Percentiles rank a stretch among this genome's conserved stretches.
These are phyloP conservation scores for Ochropleura plecta DNA, from an alignment of 2,888 invertebrate species.

Conservation along the genomic window DNA sequence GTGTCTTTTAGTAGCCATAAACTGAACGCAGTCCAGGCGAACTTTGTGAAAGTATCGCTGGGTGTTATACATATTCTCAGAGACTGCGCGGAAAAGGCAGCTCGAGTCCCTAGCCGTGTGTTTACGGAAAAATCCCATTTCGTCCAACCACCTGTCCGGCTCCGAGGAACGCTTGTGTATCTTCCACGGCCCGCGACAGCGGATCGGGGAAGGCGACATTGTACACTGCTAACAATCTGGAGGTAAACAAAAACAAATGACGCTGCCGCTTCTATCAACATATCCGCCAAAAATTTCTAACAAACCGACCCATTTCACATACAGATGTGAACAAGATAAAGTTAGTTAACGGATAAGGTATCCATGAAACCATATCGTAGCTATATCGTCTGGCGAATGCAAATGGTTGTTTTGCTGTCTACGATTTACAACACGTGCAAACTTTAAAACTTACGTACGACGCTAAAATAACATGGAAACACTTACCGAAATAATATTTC, in stretches of 20 bases:
- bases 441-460: constrained; percentile 73
- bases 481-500: constrained; percentile 85
- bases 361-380: constrained; percentile 86
- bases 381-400: constrained; percentile 83
- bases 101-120: constrained; percentile 97
- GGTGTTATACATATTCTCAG: constrained; percentile 94
- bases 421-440: constrained; percentile 87
- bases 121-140: constrained; percentile 95
- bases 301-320: constrained; percentile 47
- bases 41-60: constrained; percentile 94
- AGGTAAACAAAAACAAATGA: constrained; percentile 90
- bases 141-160: constrained; percentile 94
- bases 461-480: constrained; percentile 69
- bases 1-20: constrained; percentile 92
- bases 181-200: constrained; percentile 88
- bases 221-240: constrained; percentile 84
- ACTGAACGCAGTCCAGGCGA: constrained; percentile 93
- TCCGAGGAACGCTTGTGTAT: constrained; percentile 87
- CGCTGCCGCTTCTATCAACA: constrained; percentile 71
- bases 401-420: constrained; percentile 89
- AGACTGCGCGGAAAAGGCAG: constrained; percentile 96
- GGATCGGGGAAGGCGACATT: constrained; percentile 88
- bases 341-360: constrained; percentile 37
- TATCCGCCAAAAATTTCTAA: constrained; percentile 56
- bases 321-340: constrained; percentile 41